These are phyloP conservation scores for Pseudopleuronectes americanus DNA, from an alignment of 2,797 vertebrate species.

Conservation along the genomic window DNA sequence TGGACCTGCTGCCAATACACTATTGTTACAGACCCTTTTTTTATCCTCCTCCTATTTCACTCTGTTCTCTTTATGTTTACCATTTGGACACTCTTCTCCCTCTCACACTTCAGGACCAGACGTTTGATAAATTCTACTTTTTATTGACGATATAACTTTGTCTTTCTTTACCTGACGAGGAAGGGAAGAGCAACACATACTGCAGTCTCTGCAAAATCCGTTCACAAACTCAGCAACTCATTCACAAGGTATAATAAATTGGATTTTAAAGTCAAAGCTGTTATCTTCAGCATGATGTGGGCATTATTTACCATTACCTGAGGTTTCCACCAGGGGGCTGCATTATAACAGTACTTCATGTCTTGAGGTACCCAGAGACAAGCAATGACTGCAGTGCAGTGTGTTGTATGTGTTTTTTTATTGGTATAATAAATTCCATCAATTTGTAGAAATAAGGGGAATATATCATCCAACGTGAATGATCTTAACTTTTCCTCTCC, in stretches of 20 bases:
- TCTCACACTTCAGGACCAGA: too few species aligned
- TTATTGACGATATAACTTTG: too few species aligned
- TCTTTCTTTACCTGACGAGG: too few species aligned
- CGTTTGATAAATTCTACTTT: too few species aligned
- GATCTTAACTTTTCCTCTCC: too few species aligned
- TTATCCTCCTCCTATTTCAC: constrained; percentile 10
- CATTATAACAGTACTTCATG: neutral
- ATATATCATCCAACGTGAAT: too few species aligned
- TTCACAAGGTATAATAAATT: too few species aligned
- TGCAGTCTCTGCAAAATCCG: too few species aligned
- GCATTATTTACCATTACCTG: neutral
- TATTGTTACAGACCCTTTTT: constrained; percentile 3
- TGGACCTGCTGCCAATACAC: constrained; percentile 38
- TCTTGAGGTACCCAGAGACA: neutral
- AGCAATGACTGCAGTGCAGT: neutral
- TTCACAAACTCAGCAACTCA: too few species aligned
- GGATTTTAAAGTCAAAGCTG: too few species aligned
- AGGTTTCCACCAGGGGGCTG: constrained; percentile 4
- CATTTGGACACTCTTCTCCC: neutral
- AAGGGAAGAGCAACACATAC: too few species aligned
- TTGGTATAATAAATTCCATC: neutral
- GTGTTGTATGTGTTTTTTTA: neutral
- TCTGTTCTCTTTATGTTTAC: neutral
- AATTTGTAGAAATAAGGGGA: neutral
- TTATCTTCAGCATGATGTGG: neutral